phyloP scores from a whole-genome alignment of 2,797 vertebrate genomes.

The Mergus octosetaceus region DNA sequence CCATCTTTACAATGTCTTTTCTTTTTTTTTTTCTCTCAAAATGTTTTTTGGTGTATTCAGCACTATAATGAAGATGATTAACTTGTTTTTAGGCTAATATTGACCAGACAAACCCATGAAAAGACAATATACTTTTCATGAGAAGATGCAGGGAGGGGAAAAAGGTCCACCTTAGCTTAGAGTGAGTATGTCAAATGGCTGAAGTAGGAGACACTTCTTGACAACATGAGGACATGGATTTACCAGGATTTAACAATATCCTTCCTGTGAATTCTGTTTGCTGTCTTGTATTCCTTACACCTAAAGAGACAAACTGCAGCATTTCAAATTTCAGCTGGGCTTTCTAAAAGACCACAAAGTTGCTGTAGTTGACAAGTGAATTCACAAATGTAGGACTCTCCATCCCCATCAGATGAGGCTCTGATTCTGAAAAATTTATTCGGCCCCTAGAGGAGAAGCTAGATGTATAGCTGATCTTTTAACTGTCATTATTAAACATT shows the following conservation, averaged over 20 bases:
- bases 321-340: background rate
- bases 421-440: background rate
- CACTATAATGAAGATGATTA: background rate
- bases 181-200: background rate
- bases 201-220: background rate
- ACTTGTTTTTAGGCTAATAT: background rate
- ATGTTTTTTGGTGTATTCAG: background rate
- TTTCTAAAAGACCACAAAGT: background rate
- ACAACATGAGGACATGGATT: background rate
- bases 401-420: background rate
- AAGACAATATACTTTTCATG: background rate
- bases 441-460: background rate
- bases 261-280: background rate
- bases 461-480: background rate
- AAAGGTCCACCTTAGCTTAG: background rate
- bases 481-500: background rate
- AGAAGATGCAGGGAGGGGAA: background rate
- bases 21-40: background rate
- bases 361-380: background rate
- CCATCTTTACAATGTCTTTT: background rate
- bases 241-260: background rate
- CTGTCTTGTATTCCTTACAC: background rate
- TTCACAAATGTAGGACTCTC: background rate
- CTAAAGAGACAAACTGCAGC: background rate
- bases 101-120: background rate